phyloP scores from a whole-genome alignment of 1,140 invertebrate species.

The Coelopa frigida region DNA sequence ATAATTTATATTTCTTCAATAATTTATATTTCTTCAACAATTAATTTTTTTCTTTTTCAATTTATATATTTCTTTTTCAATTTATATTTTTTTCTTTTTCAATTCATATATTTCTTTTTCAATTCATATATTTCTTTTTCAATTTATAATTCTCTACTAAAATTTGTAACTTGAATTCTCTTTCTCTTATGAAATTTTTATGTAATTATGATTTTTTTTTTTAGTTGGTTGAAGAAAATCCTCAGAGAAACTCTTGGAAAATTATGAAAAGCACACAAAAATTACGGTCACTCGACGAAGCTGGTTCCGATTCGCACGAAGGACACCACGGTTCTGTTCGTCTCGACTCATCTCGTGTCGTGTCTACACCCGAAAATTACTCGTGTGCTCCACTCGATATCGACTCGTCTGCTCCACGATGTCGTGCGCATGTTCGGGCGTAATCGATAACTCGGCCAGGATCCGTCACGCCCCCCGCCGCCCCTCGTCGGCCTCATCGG shows the following conservation, averaged over 20 bases:
- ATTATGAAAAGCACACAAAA: too few species aligned
- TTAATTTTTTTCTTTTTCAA: background rate
- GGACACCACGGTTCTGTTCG: slow-evolving; percentile 9
- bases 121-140: background rate
- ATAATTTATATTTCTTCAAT: background rate
- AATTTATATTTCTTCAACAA: background rate
- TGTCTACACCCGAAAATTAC: too few species aligned
- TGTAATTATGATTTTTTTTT: slow-evolving; percentile 6
- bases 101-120: background rate
- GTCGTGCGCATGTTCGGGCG: too few species aligned
- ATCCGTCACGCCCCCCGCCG: too few species aligned
- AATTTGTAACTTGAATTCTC: slow-evolving; percentile 8
- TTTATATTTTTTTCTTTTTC: background rate
- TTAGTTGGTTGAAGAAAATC: background rate
- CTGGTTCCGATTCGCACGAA: too few species aligned
- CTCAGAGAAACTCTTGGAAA: too few species aligned
- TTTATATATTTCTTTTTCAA: background rate
- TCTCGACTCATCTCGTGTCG: too few species aligned
- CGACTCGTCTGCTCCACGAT: too few species aligned
- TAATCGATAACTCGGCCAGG: too few species aligned
- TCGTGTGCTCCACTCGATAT: too few species aligned
- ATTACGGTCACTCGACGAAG: too few species aligned
- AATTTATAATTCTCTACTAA: slow-evolving; percentile 5
- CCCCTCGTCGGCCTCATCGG: too few species aligned
- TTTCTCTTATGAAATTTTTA: background rate